Conservation (phyloP, 2,113 vertebrate species). For the Rhegmatorhina hoffmannsi region DNA sequence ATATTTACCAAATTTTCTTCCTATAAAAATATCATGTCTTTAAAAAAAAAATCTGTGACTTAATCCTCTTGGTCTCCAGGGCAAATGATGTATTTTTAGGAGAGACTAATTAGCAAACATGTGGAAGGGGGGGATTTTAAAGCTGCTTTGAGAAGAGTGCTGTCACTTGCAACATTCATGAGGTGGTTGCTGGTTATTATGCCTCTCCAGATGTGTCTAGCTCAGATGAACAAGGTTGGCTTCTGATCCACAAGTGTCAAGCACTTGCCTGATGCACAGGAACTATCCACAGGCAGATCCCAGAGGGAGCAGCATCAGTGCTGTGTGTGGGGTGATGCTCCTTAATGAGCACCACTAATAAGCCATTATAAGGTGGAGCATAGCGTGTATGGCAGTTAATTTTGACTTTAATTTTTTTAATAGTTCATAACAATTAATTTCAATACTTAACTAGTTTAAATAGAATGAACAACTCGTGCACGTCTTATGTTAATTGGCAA, state of each 20-base stretch:
- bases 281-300: accelerated
- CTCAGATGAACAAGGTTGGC: neutral
- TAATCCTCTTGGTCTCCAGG: slow-evolving; percentile 38
- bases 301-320: accelerated
- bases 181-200: neutral
- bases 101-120: neutral
- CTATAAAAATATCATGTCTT: slow-evolving; percentile 13
- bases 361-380: neutral
- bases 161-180: neutral
- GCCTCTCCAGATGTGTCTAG: neutral
- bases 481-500: slow-evolving; percentile 32
- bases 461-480: neutral
- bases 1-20: slow-evolving; percentile 12
- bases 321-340: neutral
- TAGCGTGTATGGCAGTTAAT: neutral
- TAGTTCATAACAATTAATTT: slow-evolving; percentile 48
- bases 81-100: slow-evolving; percentile 44
- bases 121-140: neutral
- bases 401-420: slow-evolving; percentile 48
- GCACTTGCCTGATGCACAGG: accelerated
- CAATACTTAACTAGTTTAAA: slow-evolving; percentile 39
- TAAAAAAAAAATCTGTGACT: neutral
- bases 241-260: neutral
- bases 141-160: neutral
- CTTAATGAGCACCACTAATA: neutral